Evolutionary conservation across 1,140 invertebrate genomes (phyloP).

Genomic region (Magallana angulata): DNA sequence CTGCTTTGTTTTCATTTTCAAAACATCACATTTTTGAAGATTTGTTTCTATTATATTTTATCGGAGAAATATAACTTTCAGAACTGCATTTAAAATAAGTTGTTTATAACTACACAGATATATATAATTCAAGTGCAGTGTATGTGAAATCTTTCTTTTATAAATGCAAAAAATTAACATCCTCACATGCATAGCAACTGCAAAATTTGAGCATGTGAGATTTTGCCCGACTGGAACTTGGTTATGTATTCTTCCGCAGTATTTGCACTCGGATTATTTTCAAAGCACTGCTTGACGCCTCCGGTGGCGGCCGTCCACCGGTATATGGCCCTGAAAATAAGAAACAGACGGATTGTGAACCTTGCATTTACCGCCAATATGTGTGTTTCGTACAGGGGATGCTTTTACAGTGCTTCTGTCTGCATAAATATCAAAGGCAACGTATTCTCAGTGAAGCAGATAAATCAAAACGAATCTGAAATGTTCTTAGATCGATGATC

Average conservation of each 20-base stretch:
- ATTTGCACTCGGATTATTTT: constrained; percentile 91
- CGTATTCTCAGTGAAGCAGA: background rate
- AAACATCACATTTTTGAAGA: too few relatives aligned
- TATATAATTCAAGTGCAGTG: too few relatives aligned
- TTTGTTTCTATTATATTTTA: too few relatives aligned
- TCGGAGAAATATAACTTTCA: too few relatives aligned
- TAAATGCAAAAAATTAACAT: background rate
- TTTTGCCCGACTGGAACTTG: constrained; percentile 98
- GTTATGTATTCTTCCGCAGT: constrained; percentile 93
- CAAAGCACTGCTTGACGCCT: constrained; percentile 96
- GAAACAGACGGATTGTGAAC: constrained; percentile 49
- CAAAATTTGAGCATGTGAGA: constrained; percentile 99
- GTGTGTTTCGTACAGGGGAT: background rate
- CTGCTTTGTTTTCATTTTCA: too few relatives aligned
- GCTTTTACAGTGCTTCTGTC: background rate
- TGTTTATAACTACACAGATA: too few relatives aligned
- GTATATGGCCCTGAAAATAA: constrained; percentile 90
- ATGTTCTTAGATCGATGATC: background rate
- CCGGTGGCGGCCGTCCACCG: constrained; percentile 99
- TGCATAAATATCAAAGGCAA: background rate
- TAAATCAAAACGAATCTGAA: background rate
- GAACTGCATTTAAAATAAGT: too few relatives aligned
- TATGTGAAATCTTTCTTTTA: too few relatives aligned
- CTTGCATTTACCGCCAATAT: background rate
- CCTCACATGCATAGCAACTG: constrained; percentile 86